Percentiles rank a stretch among this genome's conserved stretches.
Conservation (phyloP, 2,113 vertebrate species). For the Laticauda laticaudata region DNA sequence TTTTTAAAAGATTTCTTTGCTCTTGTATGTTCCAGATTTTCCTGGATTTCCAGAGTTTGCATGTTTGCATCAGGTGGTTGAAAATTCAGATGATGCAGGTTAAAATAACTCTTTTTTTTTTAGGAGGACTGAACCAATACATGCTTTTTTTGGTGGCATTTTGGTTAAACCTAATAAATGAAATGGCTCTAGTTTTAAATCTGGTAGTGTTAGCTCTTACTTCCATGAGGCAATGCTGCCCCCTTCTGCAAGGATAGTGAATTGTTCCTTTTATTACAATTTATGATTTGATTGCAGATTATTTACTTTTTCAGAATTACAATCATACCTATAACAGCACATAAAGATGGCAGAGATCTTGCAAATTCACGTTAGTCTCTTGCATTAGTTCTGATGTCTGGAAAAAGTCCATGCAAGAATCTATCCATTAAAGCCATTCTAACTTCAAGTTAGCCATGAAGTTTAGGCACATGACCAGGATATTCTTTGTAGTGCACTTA, state of each 20-base stretch:
- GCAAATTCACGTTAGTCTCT: background rate
- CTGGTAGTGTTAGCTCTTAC: background rate
- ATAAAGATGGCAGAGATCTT: background rate
- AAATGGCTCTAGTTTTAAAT: background rate
- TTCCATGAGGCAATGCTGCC: slow-evolving; percentile 17
- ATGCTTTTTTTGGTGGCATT: background rate
- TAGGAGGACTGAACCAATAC: background rate
- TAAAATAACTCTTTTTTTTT: background rate
- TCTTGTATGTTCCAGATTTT: background rate
- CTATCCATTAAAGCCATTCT: background rate
- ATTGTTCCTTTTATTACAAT: background rate
- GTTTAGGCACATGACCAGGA: background rate
- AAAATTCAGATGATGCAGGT: background rate
- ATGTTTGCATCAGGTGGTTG: background rate
- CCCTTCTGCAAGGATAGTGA: slow-evolving; percentile 7
- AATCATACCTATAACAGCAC: background rate
- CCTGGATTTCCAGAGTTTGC: background rate
- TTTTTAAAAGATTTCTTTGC: background rate
- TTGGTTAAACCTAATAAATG: background rate
- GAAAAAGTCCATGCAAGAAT: background rate
- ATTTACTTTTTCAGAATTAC: background rate
- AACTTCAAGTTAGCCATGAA: background rate
- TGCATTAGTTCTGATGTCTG: background rate
- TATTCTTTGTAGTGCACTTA: background rate
- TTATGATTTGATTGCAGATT: background rate